Evolutionary conservation across 2,888 invertebrate genomes (phyloP).

Genomic region (Trichogramma evanescens): DNA sequence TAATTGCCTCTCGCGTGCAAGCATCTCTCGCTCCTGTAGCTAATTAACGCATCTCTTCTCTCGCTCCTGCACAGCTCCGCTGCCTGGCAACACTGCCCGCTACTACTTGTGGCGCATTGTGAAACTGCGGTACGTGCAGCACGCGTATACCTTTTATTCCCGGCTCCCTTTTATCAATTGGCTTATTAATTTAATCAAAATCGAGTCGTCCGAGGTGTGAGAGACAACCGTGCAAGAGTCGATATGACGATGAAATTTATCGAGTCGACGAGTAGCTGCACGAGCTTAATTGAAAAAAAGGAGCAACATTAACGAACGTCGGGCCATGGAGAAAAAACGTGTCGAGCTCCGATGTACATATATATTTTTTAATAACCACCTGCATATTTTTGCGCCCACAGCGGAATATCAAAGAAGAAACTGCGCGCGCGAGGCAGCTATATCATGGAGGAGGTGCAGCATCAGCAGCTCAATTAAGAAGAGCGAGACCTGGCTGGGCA

Average conservation of each 20-base stretch:
- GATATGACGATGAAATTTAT: no score
- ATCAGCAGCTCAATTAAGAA: slow-evolving; percentile 18
- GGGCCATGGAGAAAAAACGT: slow-evolving; percentile 6
- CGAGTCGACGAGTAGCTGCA: no score
- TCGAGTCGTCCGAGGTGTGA: no score
- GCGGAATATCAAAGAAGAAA: slow-evolving; percentile 3
- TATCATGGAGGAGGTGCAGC: not conserved
- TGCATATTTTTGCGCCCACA: slow-evolving; percentile 12
- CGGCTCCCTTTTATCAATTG: slow-evolving; percentile 13
- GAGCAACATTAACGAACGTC: no score
- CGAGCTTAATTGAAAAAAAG: slow-evolving; percentile 8
- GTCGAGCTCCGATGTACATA: slow-evolving; percentile 3
- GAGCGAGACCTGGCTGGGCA: slow-evolving; percentile 36
- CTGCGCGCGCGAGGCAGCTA: no score
- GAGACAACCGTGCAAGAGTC: no score
- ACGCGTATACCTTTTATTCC: no score
- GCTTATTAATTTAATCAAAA: slow-evolving; percentile 19
- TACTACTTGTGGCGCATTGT: not conserved
- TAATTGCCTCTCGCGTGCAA: slow-evolving; percentile 47
- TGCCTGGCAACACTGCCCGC: not conserved
- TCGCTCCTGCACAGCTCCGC: slow-evolving; percentile 31
- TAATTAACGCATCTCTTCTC: slow-evolving; percentile 43
- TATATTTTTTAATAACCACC: no score
- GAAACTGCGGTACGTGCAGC: not conserved
- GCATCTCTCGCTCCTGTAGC: slow-evolving; percentile 33